phyloP scores from a whole-genome alignment of 2,888 invertebrate species.

The Ornithoptera priamus region DNA sequence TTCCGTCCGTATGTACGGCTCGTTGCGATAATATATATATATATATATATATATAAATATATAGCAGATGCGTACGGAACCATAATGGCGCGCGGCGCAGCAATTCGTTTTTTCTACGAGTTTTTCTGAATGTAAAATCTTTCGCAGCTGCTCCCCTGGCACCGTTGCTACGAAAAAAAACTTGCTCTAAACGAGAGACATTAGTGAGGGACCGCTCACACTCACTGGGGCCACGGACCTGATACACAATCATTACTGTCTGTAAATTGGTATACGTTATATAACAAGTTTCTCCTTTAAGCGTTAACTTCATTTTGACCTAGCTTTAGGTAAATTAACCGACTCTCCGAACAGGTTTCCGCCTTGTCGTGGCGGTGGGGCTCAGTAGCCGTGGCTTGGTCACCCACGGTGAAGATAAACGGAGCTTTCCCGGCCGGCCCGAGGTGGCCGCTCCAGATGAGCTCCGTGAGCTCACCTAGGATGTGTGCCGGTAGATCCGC shows the following conservation, averaged over 20 bases:
- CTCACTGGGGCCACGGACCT: not conserved
- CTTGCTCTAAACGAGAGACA: slow-evolving; percentile 6
- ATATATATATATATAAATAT: not conserved
- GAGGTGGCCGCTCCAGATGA: no score
- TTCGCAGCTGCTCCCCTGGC: slow-evolving; percentile 18
- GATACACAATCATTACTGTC: not conserved
- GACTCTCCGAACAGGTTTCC: no score
- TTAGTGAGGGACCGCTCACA: slow-evolving; percentile 1
- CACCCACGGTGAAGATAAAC: no score
- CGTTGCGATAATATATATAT: slow-evolving; percentile 2
- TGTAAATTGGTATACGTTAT: not conserved
- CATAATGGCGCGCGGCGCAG: slow-evolving; percentile 12
- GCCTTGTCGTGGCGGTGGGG: no score
- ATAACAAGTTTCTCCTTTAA: not conserved
- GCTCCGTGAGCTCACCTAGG: no score
- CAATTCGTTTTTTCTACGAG: slow-evolving; percentile 13
- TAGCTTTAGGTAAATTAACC: no score
- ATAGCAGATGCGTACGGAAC: slow-evolving; percentile 21
- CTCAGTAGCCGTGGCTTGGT: no score
- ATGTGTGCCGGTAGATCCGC: no score
- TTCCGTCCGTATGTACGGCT: slow-evolving; percentile 6
- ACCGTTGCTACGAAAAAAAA: slow-evolving; percentile 20
- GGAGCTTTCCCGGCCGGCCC: no score
- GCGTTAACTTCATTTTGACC: not conserved
- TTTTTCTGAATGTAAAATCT: slow-evolving; percentile 23